These are phyloP conservation scores for Leucoraja erinaceus DNA, from an alignment of 2,113 vertebrate species.

Conservation along the genomic window DNA sequence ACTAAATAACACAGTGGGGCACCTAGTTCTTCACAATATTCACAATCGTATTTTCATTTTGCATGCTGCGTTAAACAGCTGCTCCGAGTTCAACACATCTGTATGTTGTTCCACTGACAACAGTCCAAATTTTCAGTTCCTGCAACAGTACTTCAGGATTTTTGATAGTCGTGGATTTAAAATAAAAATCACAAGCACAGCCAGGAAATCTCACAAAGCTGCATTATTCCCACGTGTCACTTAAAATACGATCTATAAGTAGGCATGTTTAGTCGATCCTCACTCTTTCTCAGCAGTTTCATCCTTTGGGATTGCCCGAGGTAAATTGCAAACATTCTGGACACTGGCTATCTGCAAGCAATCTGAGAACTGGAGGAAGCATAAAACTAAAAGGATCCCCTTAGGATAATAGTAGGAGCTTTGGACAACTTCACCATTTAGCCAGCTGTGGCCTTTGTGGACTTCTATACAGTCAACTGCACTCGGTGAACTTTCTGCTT, in stretches of 20 bases:
- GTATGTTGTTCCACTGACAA: neutral
- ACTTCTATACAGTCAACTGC: neutral
- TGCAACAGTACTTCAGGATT: neutral
- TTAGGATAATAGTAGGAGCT: neutral
- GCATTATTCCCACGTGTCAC: no score
- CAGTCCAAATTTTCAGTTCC: no score
- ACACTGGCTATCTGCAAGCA: neutral
- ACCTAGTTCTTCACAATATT: neutral
- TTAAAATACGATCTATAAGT: neutral
- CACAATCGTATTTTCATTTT: neutral
- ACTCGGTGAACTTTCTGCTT: neutral
- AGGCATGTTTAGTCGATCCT: neutral
- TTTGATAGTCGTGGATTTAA: neutral
- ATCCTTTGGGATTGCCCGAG: neutral
- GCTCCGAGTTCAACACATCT: slow-evolving; percentile 20
- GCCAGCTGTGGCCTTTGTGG: slow-evolving; percentile 7
- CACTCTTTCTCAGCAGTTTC: neutral
- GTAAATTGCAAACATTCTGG: neutral
- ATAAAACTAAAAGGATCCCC: neutral
- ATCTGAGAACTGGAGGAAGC: neutral
- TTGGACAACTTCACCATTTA: neutral
- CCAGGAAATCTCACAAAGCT: slow-evolving; percentile 30
- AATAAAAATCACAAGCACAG: neutral
- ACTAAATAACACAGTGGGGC: neutral
- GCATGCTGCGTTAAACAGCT: neutral